phyloP scores from a whole-genome alignment of 2,797 vertebrate species.

The Aselliscus stoliczkanus region DNA sequence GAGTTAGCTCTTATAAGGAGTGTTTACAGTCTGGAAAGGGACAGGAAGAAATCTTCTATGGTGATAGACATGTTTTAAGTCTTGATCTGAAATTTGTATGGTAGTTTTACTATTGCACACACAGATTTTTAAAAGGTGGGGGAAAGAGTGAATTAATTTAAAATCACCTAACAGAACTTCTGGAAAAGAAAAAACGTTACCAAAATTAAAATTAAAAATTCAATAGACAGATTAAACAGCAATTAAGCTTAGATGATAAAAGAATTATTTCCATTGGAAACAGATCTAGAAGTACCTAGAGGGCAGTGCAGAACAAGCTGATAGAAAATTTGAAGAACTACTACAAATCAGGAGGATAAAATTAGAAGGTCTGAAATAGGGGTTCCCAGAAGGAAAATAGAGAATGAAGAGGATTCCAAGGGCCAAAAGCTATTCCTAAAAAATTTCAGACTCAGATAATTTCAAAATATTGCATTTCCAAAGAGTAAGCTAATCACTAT shows the following conservation, averaged over 20 bases:
- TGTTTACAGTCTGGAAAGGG: not conserved
- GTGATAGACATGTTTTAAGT: not conserved
- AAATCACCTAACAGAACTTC: not conserved
- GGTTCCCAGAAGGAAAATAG: not conserved
- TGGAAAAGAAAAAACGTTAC: not conserved
- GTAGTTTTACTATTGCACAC: not conserved
- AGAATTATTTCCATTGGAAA: not conserved
- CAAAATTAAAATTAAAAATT: not conserved
- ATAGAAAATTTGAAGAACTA: not conserved
- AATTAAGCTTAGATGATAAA: not conserved
- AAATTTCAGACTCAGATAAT: not conserved
- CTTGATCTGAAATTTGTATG: not conserved
- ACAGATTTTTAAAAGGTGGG: not conserved
- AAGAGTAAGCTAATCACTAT: not conserved
- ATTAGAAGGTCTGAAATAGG: not conserved
- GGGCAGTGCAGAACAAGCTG: not conserved
- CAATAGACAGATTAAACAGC: not conserved
- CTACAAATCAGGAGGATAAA: not conserved
- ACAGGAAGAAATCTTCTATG: not conserved
- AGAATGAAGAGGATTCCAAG: not conserved
- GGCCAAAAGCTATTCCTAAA: not conserved
- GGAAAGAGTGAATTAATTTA: not conserved
- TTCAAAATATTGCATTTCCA: not conserved
- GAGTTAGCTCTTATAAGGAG: not conserved
- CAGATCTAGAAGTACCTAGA: not conserved